phyloP scores from a whole-genome alignment of 2,888 invertebrate genomes.

The Megaustenia siamemsis region DNA sequence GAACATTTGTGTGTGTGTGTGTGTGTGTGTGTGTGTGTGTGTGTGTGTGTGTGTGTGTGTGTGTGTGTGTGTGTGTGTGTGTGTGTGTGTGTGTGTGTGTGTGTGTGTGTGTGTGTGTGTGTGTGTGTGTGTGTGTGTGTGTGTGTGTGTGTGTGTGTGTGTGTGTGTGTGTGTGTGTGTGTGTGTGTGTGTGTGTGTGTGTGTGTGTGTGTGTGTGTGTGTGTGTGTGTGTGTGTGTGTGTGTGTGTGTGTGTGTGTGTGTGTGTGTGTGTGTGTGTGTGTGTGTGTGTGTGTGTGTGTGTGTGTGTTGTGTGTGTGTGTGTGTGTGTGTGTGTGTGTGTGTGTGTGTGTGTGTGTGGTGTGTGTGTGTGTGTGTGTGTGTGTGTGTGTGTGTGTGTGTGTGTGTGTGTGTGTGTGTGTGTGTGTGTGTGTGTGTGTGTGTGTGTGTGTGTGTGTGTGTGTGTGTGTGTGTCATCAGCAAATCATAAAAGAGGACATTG shows the following conservation, averaged over 20 bases:
- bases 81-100: neutral
- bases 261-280: neutral
- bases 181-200: neutral
- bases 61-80: constrained; percentile 17
- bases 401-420: neutral
- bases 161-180: neutral
- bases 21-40: constrained; percentile 13
- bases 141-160: neutral
- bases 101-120: neutral
- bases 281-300: constrained; percentile 5
- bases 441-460: neutral
- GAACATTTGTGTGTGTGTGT: neutral
- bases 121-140: neutral
- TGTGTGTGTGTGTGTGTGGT: neutral
- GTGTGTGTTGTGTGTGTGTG: neutral
- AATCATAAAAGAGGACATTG: no score
- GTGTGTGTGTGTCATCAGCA: neutral
- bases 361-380: neutral
- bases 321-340: neutral
- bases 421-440: neutral
- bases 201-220: neutral
- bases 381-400: neutral
- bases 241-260: neutral
- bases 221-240: neutral
- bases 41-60: constrained; percentile 7